phyloP scores from a whole-genome alignment of 2,113 vertebrate species.

The Leucosticte australis region DNA sequence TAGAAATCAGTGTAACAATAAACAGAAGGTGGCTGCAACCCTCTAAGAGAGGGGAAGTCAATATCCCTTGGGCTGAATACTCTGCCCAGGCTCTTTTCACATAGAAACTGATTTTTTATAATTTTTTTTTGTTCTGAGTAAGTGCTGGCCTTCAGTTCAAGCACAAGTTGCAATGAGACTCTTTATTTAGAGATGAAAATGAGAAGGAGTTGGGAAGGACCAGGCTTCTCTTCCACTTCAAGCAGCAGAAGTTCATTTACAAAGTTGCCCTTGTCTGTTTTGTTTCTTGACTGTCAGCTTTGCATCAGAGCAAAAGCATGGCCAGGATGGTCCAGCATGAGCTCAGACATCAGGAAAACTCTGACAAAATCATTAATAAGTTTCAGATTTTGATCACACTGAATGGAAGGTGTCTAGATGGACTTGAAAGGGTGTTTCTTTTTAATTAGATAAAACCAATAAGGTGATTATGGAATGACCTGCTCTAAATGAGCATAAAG shows the following conservation, averaged over 20 bases:
- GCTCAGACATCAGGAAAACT: neutral
- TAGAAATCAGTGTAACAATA: neutral
- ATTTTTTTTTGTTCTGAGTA: neutral
- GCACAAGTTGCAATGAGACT: neutral
- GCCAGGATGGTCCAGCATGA: neutral
- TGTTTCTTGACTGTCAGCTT: neutral
- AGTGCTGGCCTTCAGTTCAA: neutral
- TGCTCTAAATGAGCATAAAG: conserved; percentile 25
- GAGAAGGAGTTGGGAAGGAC: neutral
- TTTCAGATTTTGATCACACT: neutral
- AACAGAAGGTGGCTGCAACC: neutral
- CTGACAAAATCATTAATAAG: neutral
- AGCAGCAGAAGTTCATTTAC: neutral
- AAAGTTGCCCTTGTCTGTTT: neutral
- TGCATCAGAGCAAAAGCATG: neutral
- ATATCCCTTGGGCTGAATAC: neutral
- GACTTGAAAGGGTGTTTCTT: neutral
- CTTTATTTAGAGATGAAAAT: neutral
- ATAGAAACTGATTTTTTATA: neutral
- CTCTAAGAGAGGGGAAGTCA: neutral
- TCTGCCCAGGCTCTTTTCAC: neutral
- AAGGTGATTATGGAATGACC: neutral
- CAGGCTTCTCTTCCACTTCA: neutral
- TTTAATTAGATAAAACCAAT: neutral
- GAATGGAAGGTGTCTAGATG: neutral